A percentile compares a stretch with the other conserved stretches of the same genome.
Conservation (phyloP, 2,888 invertebrate species). For the Hymenopus coronatus region DNA sequence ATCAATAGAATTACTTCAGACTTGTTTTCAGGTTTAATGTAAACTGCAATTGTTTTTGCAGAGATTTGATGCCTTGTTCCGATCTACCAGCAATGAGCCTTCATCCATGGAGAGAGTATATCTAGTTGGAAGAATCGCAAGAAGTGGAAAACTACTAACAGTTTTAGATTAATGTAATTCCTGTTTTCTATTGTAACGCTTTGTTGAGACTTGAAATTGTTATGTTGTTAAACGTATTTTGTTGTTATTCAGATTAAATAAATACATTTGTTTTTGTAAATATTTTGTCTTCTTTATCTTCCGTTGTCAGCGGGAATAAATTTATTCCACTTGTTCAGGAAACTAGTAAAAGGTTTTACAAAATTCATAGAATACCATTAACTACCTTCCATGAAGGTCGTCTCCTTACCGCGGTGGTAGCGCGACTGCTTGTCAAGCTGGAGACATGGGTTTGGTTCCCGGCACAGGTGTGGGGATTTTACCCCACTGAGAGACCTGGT, state of each 20-base stretch:
- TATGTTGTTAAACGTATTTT: background rate
- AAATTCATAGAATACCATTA: no score
- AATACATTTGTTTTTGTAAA: background rate
- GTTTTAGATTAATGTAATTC: background rate
- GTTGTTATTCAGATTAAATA: background rate
- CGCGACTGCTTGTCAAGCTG: no score
- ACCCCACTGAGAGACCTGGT: no score
- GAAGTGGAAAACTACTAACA: background rate
- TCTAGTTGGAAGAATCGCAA: background rate
- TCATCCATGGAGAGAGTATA: constrained; percentile 52
- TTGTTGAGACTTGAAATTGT: background rate
- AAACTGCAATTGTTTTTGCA: background rate
- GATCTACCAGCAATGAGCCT: constrained; percentile 52
- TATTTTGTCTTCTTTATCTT: background rate
- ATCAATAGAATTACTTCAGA: no score
- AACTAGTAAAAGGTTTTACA: no score
- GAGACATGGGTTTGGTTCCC: no score
- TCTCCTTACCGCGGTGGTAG: no score
- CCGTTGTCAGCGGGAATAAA: no score
- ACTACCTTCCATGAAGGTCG: no score
- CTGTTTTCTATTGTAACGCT: background rate
- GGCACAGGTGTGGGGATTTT: no score
- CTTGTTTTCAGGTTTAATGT: no score
- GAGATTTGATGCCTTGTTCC: constrained; percentile 47
- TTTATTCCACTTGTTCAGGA: no score